These are phyloP conservation scores for Nemotelus nigrinus DNA, from an alignment of 2,888 invertebrate genomes.

Conservation along the genomic window DNA sequence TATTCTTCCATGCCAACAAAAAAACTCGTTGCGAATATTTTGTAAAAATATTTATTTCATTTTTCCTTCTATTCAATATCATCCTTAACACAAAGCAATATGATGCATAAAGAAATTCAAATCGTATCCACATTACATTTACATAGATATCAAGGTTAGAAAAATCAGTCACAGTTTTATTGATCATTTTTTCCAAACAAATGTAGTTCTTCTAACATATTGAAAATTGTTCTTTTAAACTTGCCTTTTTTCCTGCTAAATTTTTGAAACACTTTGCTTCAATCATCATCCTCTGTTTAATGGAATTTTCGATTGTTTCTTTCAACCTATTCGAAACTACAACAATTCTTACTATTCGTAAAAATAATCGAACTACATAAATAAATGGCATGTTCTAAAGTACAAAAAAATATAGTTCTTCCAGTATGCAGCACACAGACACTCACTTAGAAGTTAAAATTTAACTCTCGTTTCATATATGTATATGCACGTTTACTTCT, in stretches of 20 bases:
- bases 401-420: constrained; percentile 28
- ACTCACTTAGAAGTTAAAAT: constrained; percentile 1
- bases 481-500: background rate
- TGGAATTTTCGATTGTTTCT: background rate
- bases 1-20: too few relatives aligned
- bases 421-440: background rate
- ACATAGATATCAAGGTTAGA: constrained; percentile 13
- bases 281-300: too few relatives aligned
- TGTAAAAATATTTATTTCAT: constrained; percentile 42
- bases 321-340: constrained; percentile 2
- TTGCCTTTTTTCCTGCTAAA: too few relatives aligned
- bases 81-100: constrained; percentile 32
- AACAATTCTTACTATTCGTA: background rate
- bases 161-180: constrained; percentile 27
- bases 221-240: too few relatives aligned
- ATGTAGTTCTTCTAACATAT: background rate
- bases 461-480: background rate
- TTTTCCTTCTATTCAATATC: constrained; percentile 21
- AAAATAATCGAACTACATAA: constrained; percentile 30
- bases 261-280: too few relatives aligned
- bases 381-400: constrained; percentile 23
- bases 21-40: background rate
- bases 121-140: constrained; percentile 16
- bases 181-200: constrained; percentile 13
- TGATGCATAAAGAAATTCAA: constrained; percentile 19